These are phyloP conservation scores for Sminthurides aquaticus DNA, from an alignment of 2,888 invertebrate species.

Conservation along the genomic window DNA sequence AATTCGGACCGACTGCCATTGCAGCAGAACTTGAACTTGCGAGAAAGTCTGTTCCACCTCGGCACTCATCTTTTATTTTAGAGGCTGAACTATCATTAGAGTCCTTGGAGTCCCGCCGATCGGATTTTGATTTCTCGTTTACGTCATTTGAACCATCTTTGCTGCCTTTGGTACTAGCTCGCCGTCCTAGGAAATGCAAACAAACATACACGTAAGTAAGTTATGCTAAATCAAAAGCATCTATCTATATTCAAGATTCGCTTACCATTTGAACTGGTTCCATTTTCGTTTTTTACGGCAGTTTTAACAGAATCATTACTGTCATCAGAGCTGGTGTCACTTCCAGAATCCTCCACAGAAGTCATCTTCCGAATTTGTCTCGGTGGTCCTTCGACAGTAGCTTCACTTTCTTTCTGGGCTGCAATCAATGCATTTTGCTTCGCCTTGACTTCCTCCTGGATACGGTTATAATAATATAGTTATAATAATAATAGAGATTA, in stretches of 20 bases:
- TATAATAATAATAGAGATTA: not conserved
- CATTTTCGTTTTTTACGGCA: slow-evolving; percentile 18
- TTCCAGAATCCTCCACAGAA: slow-evolving; percentile 73
- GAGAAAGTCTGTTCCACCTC: not conserved
- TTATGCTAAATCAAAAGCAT: slow-evolving; percentile 2
- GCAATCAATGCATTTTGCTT: slow-evolving; percentile 76
- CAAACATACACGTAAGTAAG: not conserved
- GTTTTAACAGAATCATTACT: slow-evolving; percentile 68
- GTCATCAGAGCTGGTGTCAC: slow-evolving; percentile 88
- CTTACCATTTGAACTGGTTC: slow-evolving; percentile 7
- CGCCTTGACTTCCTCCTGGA: slow-evolving; percentile 54
- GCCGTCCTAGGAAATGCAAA: slow-evolving; percentile 3
- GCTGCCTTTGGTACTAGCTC: not conserved
- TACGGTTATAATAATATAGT: not conserved
- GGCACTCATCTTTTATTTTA: slow-evolving; percentile 13
- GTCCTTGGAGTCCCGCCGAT: slow-evolving; percentile 31
- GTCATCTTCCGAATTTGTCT: slow-evolving; percentile 50
- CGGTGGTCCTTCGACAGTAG: slow-evolving; percentile 46
- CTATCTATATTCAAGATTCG: not conserved
- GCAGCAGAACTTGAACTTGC: slow-evolving; percentile 11
- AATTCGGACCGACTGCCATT: slow-evolving; percentile 28
- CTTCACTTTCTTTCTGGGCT: slow-evolving; percentile 46
- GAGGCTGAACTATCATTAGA: slow-evolving; percentile 26
- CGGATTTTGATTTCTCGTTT: slow-evolving; percentile 26
- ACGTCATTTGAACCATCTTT: slow-evolving; percentile 17